Evolutionary conservation across 2,888 invertebrate species (phyloP).

Genomic region (Pristionchus arcanus): DNA sequence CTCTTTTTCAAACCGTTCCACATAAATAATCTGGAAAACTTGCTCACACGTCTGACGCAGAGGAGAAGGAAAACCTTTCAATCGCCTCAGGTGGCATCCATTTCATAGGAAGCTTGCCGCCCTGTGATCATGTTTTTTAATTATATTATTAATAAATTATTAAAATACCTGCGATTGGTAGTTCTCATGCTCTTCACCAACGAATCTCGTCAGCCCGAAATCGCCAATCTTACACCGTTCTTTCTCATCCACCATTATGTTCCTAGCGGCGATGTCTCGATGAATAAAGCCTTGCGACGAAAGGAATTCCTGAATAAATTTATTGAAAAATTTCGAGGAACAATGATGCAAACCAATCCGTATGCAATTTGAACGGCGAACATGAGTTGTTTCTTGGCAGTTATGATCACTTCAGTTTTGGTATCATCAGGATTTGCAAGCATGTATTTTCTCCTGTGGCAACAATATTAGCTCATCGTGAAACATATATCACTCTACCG

Average conservation of each 20-base stretch:
- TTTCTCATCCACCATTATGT: conserved; percentile 4
- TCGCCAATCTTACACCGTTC: conserved; percentile 29
- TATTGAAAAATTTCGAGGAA: too few species aligned
- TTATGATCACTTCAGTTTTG: not conserved
- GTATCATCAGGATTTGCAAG: not conserved
- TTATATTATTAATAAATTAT: too few species aligned
- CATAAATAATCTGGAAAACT: too few species aligned
- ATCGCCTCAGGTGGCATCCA: not conserved
- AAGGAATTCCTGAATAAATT: conserved; percentile 42
- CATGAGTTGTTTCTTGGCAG: too few species aligned
- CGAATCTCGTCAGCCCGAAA: not conserved
- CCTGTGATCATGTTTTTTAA: not conserved
- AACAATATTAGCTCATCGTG: too few species aligned
- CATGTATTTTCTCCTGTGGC: not conserved
- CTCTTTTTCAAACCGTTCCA: too few species aligned
- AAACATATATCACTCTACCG: not conserved
- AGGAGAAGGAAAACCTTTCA: not conserved
- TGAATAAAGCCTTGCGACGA: conserved; percentile 24
- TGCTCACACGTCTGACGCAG: too few species aligned
- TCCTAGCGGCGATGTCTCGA: conserved; percentile 47
- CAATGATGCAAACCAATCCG: too few species aligned
- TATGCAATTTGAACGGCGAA: not conserved
- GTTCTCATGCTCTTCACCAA: not conserved
- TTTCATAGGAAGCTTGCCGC: not conserved
- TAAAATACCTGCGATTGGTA: conserved; percentile 31